Conservation (phyloP, 2,797 vertebrate species). For the Eulemur albifrons region DNA sequence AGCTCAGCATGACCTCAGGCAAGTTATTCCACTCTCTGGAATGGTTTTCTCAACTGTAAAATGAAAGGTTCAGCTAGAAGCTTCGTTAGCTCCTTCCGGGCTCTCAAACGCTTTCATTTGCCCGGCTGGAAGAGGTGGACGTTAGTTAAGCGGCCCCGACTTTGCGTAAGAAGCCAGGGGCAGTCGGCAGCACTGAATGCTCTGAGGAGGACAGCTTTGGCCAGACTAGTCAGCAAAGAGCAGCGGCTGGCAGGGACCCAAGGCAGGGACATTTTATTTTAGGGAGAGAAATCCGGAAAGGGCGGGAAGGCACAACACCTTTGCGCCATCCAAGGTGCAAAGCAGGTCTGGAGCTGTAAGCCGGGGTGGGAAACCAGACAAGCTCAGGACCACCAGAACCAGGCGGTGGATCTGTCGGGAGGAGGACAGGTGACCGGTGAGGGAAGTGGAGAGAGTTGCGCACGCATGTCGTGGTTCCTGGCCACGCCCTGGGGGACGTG, state of each 20-base stretch:
- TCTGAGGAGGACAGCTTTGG: not conserved
- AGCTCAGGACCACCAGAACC: not conserved
- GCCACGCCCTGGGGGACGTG: accelerated
- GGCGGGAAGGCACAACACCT: not conserved
- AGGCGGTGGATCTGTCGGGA: not conserved
- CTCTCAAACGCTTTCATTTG: not conserved
- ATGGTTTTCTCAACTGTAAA: not conserved
- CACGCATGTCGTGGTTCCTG: accelerated
- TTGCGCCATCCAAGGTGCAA: not conserved
- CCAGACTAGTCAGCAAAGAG: not conserved
- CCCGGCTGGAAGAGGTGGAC: too few relatives aligned
- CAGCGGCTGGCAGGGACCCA: not conserved
- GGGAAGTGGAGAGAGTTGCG: not conserved
- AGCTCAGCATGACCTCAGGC: not conserved
- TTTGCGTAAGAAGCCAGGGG: not conserved
- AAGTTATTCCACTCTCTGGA: not conserved
- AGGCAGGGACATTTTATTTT: not conserved
- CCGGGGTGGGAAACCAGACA: not conserved
- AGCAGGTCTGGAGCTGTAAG: not conserved
- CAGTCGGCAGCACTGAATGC: accelerated
- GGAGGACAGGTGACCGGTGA: not conserved
- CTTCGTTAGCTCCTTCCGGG: not conserved
- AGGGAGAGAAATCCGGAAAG: not conserved
- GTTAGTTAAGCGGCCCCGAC: not conserved
- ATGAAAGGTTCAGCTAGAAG: not conserved